Base-by-base conservation (phyloP, 2,113 vertebrate species). In the Ellobius talpinus region DNA sequence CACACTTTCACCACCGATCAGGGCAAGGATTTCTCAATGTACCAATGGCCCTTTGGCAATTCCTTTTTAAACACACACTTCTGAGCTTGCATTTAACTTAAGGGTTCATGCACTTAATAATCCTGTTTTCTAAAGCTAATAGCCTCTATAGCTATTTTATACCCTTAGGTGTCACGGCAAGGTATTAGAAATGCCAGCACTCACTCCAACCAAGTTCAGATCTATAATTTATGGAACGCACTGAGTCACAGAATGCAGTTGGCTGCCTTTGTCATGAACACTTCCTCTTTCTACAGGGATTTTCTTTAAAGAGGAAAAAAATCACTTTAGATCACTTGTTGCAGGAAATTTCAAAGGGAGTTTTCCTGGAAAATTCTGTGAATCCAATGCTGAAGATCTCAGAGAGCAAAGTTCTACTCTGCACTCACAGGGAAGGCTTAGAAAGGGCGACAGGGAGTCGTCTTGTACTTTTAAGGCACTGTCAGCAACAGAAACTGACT, bases 231-330 rank as follows among this genome's bases (percentile, higher is more conserved):
- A 98, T 98, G 98, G 98, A 98, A 98, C 97, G 97, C 96, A 98
- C 97, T 98, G 98, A 99, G 97, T 99, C 98, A 99, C 95, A 97
- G 98, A 98, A 97, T 97, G 97, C 98, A 97, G 96, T 95, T 96
- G 92, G 97, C 97, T 24, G 92, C 90, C 95, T 98, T 98, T 98
- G 96, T 98, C 98, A 95, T 98, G 74, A 94, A 61, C 87, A 98
- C 98, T 98, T 99, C 98, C 98, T 98, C 97, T 99, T 98, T 98
- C 96, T 98, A 95, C 98, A 98, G 97, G 98, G 97, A 97, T 98
- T 98, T 98, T 99, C 97, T 98, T 97, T 97, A 91, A 97, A 97
- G 96, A 97, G 96, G 97, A 98, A 97, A 95, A 91, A 86, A 91
- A 50, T 97, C 91, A 90, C 96, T 98, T 97, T 95, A 97, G 72